These are phyloP conservation scores for Eutolmus rufibarbis DNA, from an alignment of 2,888 invertebrate species.

Conservation along the genomic window DNA sequence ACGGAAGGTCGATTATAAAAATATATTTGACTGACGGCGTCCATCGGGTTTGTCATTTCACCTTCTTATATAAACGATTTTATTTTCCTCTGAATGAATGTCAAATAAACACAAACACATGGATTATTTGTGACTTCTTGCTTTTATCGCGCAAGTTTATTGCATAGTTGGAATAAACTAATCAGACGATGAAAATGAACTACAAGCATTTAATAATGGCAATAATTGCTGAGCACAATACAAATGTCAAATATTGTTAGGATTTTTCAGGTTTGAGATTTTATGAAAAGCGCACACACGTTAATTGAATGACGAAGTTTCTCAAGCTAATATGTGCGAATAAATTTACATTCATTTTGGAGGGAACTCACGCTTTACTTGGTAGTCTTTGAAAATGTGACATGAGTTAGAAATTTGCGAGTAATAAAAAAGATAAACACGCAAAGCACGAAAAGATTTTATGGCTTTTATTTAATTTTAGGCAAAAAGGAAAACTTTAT, in stretches of 20 bases:
- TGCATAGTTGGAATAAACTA: too few species aligned
- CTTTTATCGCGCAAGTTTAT: too few species aligned
- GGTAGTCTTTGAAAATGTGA: not conserved
- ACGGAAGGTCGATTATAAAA: too few species aligned
- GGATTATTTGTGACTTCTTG: too few species aligned
- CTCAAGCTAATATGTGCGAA: constrained; percentile 4
- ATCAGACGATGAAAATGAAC: too few species aligned
- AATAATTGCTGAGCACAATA: not conserved
- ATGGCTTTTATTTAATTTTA: constrained; percentile 5
- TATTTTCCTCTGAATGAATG: too few species aligned
- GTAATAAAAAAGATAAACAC: constrained; percentile 26
- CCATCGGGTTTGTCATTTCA: too few species aligned
- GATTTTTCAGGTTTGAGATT: not conserved
- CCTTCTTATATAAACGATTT: too few species aligned
- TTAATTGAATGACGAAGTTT: constrained; percentile 5
- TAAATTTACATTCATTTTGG: constrained; percentile 6
- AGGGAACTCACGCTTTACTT: not conserved
- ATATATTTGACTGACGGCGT: too few species aligned
- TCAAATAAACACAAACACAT: too few species aligned
- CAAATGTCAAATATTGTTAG: not conserved
- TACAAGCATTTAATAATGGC: not conserved
- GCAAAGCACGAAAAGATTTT: not conserved
- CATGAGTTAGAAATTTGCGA: constrained; percentile 3
- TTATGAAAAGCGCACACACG: not conserved
- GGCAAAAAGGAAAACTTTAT: not conserved